phyloP scores from a whole-genome alignment of 64 coral and sea anemone genomes.

The Porites lutea region DNA sequence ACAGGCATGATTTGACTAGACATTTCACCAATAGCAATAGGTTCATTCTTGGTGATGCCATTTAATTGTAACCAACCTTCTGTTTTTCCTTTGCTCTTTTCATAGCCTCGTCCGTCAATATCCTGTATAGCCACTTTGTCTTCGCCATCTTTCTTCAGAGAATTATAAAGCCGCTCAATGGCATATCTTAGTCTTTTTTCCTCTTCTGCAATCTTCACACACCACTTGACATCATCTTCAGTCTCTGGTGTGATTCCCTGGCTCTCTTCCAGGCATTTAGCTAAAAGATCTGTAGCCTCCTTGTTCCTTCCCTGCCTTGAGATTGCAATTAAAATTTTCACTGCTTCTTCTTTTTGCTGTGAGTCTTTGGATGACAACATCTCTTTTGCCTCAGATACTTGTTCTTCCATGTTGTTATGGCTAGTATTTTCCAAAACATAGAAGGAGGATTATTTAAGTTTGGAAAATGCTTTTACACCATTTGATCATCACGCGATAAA shows the following conservation, averaged over 20 bases:
- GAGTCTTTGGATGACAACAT: not conserved
- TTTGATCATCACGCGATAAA: no score
- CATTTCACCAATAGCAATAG: no score
- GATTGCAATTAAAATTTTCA: slow-evolving; percentile 40
- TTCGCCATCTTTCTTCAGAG: slow-evolving; percentile 79
- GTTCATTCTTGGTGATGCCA: no score
- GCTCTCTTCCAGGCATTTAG: slow-evolving; percentile 30
- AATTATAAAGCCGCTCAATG: slow-evolving; percentile 71
- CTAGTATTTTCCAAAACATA: no score
- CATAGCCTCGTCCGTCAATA: slow-evolving; percentile 76
- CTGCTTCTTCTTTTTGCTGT: slow-evolving; percentile 49
- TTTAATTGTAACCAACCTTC: slow-evolving; percentile 5
- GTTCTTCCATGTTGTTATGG: not conserved
- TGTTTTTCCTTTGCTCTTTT: slow-evolving; percentile 67
- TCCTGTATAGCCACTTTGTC: slow-evolving; percentile 74
- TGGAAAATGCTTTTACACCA: no score
- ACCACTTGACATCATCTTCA: slow-evolving; percentile 26
- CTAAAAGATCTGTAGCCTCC: slow-evolving; percentile 45
- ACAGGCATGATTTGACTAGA: no score
- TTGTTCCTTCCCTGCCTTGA: slow-evolving; percentile 31
- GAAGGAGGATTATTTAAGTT: no score
- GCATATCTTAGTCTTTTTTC: slow-evolving; percentile 70
- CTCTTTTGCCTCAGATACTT: not conserved
- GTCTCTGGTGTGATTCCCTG: slow-evolving; percentile 56
- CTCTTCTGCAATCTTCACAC: slow-evolving; percentile 62